A percentile compares a stretch with the other conserved stretches of the same genome.
Evolutionary conservation across 2,888 invertebrate genomes (phyloP).

Genomic region (Macaria notata): DNA sequence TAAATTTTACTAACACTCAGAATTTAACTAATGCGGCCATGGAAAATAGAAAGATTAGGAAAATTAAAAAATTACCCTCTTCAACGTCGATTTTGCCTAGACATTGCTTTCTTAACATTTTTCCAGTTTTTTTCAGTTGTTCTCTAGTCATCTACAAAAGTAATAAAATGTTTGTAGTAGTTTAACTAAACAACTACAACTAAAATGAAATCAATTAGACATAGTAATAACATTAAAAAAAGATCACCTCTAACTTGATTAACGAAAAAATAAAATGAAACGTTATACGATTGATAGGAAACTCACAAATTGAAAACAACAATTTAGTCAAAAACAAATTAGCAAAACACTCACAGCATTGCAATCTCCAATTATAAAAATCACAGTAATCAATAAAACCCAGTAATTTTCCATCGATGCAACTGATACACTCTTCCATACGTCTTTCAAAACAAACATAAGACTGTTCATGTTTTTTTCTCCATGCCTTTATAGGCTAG

Average conservation of each 20-base stretch:
- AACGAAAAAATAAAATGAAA: too few species aligned
- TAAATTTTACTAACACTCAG: too few species aligned
- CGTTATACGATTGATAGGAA: too few species aligned
- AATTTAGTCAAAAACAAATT: too few species aligned
- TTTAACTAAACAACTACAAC: too few species aligned
- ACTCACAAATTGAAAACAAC: too few species aligned
- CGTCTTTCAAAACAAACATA: slow-evolving; percentile 7
- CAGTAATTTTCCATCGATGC: slow-evolving; percentile 34
- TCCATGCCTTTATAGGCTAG: slow-evolving; percentile 21
- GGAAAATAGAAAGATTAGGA: too few species aligned
- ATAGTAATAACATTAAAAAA: too few species aligned
- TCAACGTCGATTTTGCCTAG: slow-evolving; percentile 79
- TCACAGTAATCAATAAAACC: slow-evolving; percentile 42
- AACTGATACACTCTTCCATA: slow-evolving; percentile 26
- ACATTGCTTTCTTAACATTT: slow-evolving; percentile 83
- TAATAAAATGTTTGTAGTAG: too few species aligned
- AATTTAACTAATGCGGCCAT: too few species aligned
- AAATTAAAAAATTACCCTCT: slow-evolving; percentile 40
- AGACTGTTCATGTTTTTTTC: background rate
- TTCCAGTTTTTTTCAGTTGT: slow-evolving; percentile 83
- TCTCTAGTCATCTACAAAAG: slow-evolving; percentile 65
- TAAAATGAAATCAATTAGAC: too few species aligned
- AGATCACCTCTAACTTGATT: too few species aligned
- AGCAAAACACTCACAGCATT: slow-evolving; percentile 54
- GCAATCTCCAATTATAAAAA: slow-evolving; percentile 39